Base-by-base conservation (phyloP, 2,797 vertebrate genomes). In the Knipowitschia caucasica region DNA sequence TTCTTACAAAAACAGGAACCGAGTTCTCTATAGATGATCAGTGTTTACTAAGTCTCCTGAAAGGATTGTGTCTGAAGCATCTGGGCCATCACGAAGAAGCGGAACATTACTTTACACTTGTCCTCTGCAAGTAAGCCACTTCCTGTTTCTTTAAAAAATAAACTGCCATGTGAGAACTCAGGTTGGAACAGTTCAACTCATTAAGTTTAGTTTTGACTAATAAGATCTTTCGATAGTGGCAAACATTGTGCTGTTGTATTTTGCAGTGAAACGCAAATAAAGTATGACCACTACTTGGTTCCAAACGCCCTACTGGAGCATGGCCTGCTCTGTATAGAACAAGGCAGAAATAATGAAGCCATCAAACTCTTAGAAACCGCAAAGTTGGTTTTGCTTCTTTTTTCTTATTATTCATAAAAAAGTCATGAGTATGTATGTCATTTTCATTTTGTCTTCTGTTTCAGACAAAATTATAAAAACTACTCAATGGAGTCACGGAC, bases 401-500 rank as follows among this genome's bases (percentile, higher is more conserved):
- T 24, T 7, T 5, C 50, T 59, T 0, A 21, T 23, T 7, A 46
- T n/a, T n/a, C n/a, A n/a, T n/a, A 10, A 26, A 29, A 46, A 5
- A 10, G 17, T 29, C 1, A 17, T 30, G 23, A 7, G 7, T 52
- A 10, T 45, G 36, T 69, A 23, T 51, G 2, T 56, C 15, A 69
- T 52, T 45, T 0, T 9, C 57, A 3, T 17, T 51, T 35, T 76
- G 57, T 25, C 34, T 17, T 82, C 15, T 74, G 66, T 78, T 90
- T 78, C 77, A 99, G 97, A 79, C 92, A 96, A 75, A 98, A 96
- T 84, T 98, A 98, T 82, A 99, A 99, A 89, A 97, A 98, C 86
- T 99, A 98, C 83, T 99, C 97, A 27, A 99, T 99, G 96, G 97
- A 99, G 83, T 98, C 96, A 57, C 92, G 97, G 78, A 99, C 95